Evolutionary conservation across 1,140 invertebrate species (phyloP), one percentile per base, ranked within the genome.

Genomic region (Temnothorax curvispinosus): DNA sequence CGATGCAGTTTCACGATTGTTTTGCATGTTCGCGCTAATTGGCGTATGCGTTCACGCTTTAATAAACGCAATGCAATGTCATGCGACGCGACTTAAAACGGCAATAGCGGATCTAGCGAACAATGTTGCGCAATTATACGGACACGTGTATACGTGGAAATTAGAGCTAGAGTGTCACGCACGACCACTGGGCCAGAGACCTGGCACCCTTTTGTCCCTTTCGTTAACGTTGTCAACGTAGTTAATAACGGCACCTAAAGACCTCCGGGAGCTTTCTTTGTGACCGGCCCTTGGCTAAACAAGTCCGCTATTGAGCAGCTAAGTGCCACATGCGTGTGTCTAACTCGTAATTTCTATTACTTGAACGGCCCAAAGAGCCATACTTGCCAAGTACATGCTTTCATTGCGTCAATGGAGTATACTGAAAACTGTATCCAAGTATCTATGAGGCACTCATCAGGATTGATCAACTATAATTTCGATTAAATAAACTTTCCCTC

Each of bases 171-270:
- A 18, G 9, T 21, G 41, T 41, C 18, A 35, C 64, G 15, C 38
- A 9, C 7, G 27, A 18, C 27, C n/a, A 21, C 7, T 15, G 15
- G 18, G 27, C 27, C 27, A 27, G 27, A 27, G 27, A 27, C 27
- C 27, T 27, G 27, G 27, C 38, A 3, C 18, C 3, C 44, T 41
- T n/a, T 54, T 56, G 2, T 54, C 18, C 41, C 11, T 65, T 78
- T 78, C 76, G 18, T 65, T 35, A 65, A 38, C 38, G 27, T 64
- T 41, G 6, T 32, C 60, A 13, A 35, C 27, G 2, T 60, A 77
- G 38, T 21, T 78, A 78, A 65, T 78, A 65, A 65, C 58, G 3
- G 3, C 41, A 15, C 27, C 76, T 78, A 78, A 78, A 78, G 76
- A 50, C 13, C 11, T 21, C 44, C 32, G 58, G 58, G 58, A 13